These are phyloP conservation scores for Scaptomyza parva DNA, from an alignment of 2,888 invertebrate species.

Conservation along the genomic window DNA sequence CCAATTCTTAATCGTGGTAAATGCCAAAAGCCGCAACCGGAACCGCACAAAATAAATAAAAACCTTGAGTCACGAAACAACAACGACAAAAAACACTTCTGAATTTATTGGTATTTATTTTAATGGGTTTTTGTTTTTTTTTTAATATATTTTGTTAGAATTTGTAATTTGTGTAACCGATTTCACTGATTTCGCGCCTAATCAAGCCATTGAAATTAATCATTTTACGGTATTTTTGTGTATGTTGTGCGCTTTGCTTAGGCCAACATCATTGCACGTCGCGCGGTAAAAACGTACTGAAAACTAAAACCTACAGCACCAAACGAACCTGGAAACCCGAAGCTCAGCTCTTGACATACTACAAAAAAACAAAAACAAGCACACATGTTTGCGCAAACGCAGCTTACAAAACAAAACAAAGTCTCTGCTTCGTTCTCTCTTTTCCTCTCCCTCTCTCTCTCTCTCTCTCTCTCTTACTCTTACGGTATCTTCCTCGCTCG, in stretches of 20 bases:
- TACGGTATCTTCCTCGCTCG: neutral
- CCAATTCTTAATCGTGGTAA: slow-evolving; percentile 32
- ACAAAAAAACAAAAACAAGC: slow-evolving; percentile 26
- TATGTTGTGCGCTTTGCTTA: slow-evolving; percentile 35
- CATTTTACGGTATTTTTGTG: slow-evolving; percentile 10
- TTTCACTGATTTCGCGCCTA: slow-evolving; percentile 11
- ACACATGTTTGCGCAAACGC: slow-evolving; percentile 40
- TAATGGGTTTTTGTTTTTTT: neutral
- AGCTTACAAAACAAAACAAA: slow-evolving; percentile 47
- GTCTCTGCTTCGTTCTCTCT: slow-evolving; percentile 2
- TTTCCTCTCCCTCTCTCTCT: neutral
- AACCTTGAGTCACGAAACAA: slow-evolving; percentile 2
- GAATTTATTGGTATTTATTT: neutral
- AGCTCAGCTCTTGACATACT: slow-evolving; percentile 34
- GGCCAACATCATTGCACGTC: slow-evolving; percentile 54
- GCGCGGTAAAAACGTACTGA: slow-evolving; percentile 68
- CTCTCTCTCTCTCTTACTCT: slow-evolving; percentile 1
- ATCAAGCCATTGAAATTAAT: slow-evolving; percentile 5
- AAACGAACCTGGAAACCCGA: slow-evolving; percentile 36
- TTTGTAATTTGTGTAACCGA: neutral
- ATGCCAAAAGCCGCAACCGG: slow-evolving; percentile 20
- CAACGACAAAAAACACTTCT: neutral
- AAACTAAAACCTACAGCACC: slow-evolving; percentile 43
- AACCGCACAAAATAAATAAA: slow-evolving; percentile 11
- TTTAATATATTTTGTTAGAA: neutral